phyloP scores from a whole-genome alignment of 2,113 vertebrate species.

The Takifugu flavidus region DNA sequence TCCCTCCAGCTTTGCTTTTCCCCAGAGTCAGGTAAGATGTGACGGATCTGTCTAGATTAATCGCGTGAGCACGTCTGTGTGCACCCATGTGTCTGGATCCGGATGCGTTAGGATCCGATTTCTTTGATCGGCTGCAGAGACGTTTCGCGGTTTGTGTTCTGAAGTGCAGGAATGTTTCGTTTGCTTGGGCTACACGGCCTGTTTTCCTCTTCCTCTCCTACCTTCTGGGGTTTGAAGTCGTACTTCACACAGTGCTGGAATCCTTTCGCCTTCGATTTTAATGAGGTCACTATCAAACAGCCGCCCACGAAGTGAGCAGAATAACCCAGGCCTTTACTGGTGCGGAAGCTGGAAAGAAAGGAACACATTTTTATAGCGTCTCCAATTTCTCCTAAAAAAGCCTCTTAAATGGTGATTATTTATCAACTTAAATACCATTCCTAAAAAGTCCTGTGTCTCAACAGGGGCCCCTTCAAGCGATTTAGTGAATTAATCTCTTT shows the following conservation, averaged over 20 bases:
- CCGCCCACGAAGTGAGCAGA: conserved; percentile 97
- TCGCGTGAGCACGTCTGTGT: neutral
- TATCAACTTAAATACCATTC: conserved; percentile 12
- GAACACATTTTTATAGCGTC: neutral
- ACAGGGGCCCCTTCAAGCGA: conserved; percentile 26
- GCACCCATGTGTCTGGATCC: conserved; percentile 17
- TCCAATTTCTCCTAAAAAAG: too few species aligned
- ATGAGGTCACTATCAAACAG: conserved; percentile 93
- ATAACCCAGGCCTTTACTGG: conserved; percentile 96
- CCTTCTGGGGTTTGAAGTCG: conserved; percentile 99
- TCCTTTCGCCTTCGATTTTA: conserved; percentile 98
- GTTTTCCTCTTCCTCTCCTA: conserved; percentile 42
- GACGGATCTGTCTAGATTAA: conserved; percentile 28
- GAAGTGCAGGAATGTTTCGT: conserved; percentile 3
- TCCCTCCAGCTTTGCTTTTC: conserved; percentile 27
- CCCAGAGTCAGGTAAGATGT: conserved; percentile 36
- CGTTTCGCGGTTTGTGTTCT: conserved; percentile 10
- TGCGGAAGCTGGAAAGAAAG: conserved; percentile 84
- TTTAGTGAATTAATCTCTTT: conserved; percentile 58
- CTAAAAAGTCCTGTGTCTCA: conserved; percentile 13
- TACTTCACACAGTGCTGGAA: conserved; percentile 99
- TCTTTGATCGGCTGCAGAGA: conserved; percentile 14
- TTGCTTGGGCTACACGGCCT: neutral
- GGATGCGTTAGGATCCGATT: conserved; percentile 1
- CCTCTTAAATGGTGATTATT: neutral